Percentiles rank a stretch among this genome's conserved stretches.
Conservation (phyloP, 2,113 vertebrate species). For the Tragelaphus imberbis region DNA sequence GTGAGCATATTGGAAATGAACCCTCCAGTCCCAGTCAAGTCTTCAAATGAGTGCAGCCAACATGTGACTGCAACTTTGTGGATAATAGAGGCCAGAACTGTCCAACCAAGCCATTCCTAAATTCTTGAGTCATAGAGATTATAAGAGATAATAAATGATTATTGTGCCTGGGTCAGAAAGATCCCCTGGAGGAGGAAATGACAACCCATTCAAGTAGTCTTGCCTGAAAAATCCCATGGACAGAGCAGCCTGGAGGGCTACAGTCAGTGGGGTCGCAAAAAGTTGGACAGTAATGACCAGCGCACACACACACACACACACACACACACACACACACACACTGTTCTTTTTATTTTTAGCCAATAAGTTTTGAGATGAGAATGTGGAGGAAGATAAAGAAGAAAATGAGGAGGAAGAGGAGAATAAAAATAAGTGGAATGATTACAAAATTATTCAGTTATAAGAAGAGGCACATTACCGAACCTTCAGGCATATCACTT, state of each 20-base stretch:
- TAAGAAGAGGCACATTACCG: accelerated
- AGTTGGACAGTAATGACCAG: neutral
- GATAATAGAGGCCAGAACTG: neutral
- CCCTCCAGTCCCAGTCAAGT: neutral
- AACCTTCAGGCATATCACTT: neutral
- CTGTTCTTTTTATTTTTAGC: neutral
- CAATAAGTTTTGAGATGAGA: neutral
- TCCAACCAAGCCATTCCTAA: neutral
- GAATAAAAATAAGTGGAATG: neutral
- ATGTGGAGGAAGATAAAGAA: neutral
- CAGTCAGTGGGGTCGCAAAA: accelerated
- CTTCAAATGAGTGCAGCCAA: neutral
- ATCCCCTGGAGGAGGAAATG: neutral
- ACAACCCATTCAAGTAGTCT: neutral
- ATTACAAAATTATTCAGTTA: neutral
- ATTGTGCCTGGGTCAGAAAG: neutral
- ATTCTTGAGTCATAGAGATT: neutral
- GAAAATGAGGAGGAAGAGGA: neutral
- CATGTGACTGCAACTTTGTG: neutral
- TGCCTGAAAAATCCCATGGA: neutral
- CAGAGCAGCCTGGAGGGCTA: neutral
- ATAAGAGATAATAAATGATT: neutral
- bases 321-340: neutral
- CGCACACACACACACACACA: accelerated
- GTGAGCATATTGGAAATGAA: neutral